Evolutionary conservation across 2,888 invertebrate species (phyloP).

Genomic region (Drosophila subsilvestris): DNA sequence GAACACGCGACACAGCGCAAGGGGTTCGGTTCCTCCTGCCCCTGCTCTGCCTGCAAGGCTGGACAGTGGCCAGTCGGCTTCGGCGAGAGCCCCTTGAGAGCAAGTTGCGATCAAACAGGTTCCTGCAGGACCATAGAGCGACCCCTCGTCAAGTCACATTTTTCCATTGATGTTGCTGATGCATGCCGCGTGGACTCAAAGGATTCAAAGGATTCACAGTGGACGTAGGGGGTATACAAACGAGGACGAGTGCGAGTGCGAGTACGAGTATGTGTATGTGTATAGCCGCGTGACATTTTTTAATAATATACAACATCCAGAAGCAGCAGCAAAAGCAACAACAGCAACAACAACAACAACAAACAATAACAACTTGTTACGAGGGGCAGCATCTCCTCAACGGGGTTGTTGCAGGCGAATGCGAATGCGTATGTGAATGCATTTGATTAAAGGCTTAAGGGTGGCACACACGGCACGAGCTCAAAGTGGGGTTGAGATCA

Average conservation of each 20-base stretch:
- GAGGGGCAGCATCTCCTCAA: slow-evolving; percentile 22
- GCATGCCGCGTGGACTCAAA: slow-evolving; percentile 43
- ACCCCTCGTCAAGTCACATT: slow-evolving; percentile 70
- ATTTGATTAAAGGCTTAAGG: slow-evolving; percentile 71
- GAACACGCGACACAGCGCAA: slow-evolving; percentile 69
- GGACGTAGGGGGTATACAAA: neutral
- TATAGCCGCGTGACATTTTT: slow-evolving; percentile 73
- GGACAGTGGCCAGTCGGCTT: slow-evolving; percentile 51
- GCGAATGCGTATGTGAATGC: slow-evolving; percentile 28
- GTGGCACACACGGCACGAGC: slow-evolving; percentile 53
- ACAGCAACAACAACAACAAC: slow-evolving; percentile 51
- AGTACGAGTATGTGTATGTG: neutral
- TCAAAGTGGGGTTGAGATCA: slow-evolving; percentile 39
- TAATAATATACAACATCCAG: slow-evolving; percentile 61
- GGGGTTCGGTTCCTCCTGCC: slow-evolving; percentile 16
- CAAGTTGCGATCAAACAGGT: slow-evolving; percentile 72
- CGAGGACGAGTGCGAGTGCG: no score
- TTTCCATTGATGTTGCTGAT: slow-evolving; percentile 73
- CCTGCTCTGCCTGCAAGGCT: slow-evolving; percentile 36
- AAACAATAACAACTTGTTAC: slow-evolving; percentile 70
- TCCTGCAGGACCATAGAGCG: slow-evolving; percentile 38
- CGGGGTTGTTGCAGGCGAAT: slow-evolving; percentile 49
- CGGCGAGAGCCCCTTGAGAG: slow-evolving; percentile 58
- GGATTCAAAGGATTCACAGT: neutral
- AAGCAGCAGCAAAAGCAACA: slow-evolving; percentile 11